Base-by-base conservation (phyloP, 2,888 invertebrate genomes). In the Noctua fimbriata region DNA sequence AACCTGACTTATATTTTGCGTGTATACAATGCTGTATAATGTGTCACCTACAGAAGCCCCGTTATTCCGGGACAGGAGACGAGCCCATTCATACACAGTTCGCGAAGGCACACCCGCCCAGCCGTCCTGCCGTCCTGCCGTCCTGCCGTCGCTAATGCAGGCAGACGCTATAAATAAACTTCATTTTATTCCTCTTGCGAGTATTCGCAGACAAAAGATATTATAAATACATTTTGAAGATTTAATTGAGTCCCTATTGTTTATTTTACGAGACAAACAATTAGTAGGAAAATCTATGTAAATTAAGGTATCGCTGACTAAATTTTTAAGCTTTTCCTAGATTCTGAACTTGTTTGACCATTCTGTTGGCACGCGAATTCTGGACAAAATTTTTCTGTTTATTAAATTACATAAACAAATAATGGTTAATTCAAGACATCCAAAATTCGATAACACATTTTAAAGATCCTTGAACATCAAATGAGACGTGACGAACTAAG, bases 51-150 rank as follows among this genome's bases (percentile, higher is more conserved):
- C 74, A 71, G 63, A 63, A 78, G 74, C 81, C 79, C 88, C 90
- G 90, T 90, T 90, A 90, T 87, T 90, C 84, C 83, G 73, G 86
- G 87, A 87, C 82, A 75, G 79, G 76, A 79, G 80, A 81, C 79
- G 74, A 72, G 70, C 60, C 84, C 87, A 87, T 87, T 87, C 90
- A 88, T 87, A 85, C 85, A 55, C 70, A 52, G 80, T 73, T 71
- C 24, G 79, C 81, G 70, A 81, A 84, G 79, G 85, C 82, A 84
- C 81, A 63, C 73, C 69, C 82, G 83, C 79, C 78, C 78, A 32
- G 60, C 67, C 58, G 24, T 36, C 70, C 69, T 49, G 2, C 36
- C 32, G 44, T 60, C 36, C 79, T 55, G 52, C 78, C 79, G 85
- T 78, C 80, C 69, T 52, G 36, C 79, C 79, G 87, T 85, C 88